A percentile compares a stretch with the other conserved stretches of the same genome.
These are phyloP conservation scores for Girardinichthys multiradiatus DNA, from an alignment of 2,113 vertebrate genomes.

Conservation along the genomic window DNA sequence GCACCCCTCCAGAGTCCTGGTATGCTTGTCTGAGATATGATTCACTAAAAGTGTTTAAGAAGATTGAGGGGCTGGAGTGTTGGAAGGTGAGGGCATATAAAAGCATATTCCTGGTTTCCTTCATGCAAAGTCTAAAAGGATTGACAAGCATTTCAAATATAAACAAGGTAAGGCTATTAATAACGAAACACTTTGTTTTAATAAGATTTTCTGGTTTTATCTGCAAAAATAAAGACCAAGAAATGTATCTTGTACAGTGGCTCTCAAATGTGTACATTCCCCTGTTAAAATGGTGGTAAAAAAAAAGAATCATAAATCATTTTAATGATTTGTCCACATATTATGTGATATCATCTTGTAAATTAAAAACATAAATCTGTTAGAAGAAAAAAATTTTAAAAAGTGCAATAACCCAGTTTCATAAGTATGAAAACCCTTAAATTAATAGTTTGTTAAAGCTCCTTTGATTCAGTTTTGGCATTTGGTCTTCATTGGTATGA, in stretches of 20 bases:
- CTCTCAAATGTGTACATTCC: no score
- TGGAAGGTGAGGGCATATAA: conserved; percentile 20
- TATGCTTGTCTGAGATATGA: conserved; percentile 48
- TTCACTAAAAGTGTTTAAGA: conserved; percentile 57
- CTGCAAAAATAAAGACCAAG: no score
- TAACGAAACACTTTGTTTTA: neutral
- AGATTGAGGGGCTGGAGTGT: conserved; percentile 5
- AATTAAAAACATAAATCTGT: no score
- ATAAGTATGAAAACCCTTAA: neutral
- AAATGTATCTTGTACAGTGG: no score
- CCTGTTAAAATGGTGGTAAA: no score
- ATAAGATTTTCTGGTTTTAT: no score
- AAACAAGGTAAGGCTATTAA: neutral
- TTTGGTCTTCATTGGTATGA: neutral
- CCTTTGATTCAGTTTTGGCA: neutral
- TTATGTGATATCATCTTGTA: no score
- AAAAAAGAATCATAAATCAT: no score
- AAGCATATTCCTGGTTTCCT: no score
- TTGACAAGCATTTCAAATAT: neutral
- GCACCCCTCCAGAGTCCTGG: conserved; percentile 59
- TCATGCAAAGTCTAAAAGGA: neutral
- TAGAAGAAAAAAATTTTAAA: neutral
- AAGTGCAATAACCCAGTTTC: neutral
- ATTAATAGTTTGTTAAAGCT: neutral
- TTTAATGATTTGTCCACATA: no score